These are phyloP conservation scores for Agrotis segetum DNA, from an alignment of 2,888 invertebrate genomes.

Conservation along the genomic window DNA sequence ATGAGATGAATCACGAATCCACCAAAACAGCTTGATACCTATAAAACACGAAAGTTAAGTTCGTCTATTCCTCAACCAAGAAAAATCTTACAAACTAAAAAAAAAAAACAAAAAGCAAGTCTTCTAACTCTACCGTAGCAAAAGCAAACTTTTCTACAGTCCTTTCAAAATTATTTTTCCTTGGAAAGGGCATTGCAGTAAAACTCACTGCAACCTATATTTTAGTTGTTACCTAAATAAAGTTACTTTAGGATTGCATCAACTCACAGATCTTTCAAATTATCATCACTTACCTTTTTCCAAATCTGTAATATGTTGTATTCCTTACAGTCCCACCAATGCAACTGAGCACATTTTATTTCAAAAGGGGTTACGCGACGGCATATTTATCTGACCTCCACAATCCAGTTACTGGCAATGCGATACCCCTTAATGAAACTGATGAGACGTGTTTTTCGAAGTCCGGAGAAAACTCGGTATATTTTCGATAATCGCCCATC, in stretches of 20 bases:
- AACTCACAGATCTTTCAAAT: too few relatives aligned
- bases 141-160: slow-evolving; percentile 72
- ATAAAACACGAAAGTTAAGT: not conserved
- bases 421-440: not conserved
- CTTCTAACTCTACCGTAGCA: slow-evolving; percentile 37
- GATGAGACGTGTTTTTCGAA: too few relatives aligned
- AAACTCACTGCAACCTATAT: not conserved
- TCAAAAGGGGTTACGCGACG: too few relatives aligned
- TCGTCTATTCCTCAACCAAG: not conserved
- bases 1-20: not conserved
- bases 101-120: slow-evolving; percentile 27
- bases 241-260: not conserved
- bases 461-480: too few relatives aligned
- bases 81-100: slow-evolving; percentile 21
- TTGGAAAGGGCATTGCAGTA: not conserved
- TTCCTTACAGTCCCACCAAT: not conserved
- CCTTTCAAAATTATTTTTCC: not conserved
- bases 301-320: not conserved
- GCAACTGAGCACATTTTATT: not conserved
- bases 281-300: not conserved
- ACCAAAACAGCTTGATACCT: not conserved
- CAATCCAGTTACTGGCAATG: not conserved
- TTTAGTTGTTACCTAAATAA: not conserved
- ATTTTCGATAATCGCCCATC: too few relatives aligned
- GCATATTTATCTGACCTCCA: not conserved